Base-by-base conservation (phyloP, 2,113 vertebrate species). In the Channa maculata region DNA sequence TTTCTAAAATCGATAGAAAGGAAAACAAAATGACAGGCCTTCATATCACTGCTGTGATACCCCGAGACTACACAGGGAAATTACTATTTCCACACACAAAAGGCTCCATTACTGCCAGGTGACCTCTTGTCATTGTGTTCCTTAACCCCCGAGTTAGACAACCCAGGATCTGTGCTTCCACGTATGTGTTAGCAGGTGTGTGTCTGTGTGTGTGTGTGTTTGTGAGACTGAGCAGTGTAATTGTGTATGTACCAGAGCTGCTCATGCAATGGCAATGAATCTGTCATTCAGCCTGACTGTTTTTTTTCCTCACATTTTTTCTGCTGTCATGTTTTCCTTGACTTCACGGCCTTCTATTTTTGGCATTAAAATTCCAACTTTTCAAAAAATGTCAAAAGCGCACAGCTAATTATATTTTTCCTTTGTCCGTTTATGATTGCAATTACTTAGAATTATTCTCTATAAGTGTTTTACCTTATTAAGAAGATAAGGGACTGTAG, bases 81-180 rank as follows among this genome's bases (percentile, higher is more conserved):
- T 92, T 84, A 92, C 90, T 89, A 92, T 94, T 94, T 91, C 90
- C 85, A 82, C 76, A 67, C 86, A 93, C 92, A 93, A 93, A 94
- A 90, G 86, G 90, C 88, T 93, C 91, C 90, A 93, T 94, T 94
- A 93, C 89, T 80, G 86, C 80, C 74, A 74, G 88, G 65, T 90
- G 92, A 94, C 93, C 92, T 82, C 79, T 54, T 51, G 9, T 84
- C 87, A 90, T 92, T 93, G 83, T 92, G 80, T 89, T 74, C 78
- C 65, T 82, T 88, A 83, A 92, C 89, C 92, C 71, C 48, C 3
- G 65, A 84, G 79, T 84, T 80, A 84, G 83, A 83, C 82, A 83
- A 70, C 71, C 75, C 76, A 65, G 74, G 66, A 83, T 83, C 39
- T 48, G 49, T 10, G 62, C 65, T 48, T 52, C 61, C 44, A 7